phyloP scores from a whole-genome alignment of 2,888 invertebrate species.

The Diaprepes abbreviatus region DNA sequence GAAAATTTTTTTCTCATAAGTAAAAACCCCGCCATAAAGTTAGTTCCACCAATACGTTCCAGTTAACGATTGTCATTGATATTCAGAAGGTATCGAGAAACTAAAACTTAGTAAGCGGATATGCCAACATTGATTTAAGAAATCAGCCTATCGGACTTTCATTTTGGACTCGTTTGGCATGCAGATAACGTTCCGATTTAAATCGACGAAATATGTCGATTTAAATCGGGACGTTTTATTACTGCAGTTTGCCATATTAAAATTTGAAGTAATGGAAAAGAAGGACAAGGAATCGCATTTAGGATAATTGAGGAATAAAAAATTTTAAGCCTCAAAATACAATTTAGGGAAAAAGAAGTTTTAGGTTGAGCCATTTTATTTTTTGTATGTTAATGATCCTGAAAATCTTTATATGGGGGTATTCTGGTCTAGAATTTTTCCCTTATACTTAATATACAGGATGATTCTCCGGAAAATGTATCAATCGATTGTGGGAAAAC shows the following conservation, averaged over 20 bases:
- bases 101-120: slow-evolving; percentile 30
- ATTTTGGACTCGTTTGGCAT: neutral
- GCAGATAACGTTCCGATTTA: neutral
- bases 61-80: slow-evolving; percentile 18
- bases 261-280: no score
- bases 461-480: no score
- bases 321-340: no score
- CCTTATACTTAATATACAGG: no score
- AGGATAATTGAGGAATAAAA: no score
- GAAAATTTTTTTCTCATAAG: neutral
- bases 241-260: neutral
- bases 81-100: slow-evolving; percentile 15
- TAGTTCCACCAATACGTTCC: neutral
- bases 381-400: no score
- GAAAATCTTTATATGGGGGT: no score
- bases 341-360: no score
- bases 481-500: no score
- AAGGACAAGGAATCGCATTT: no score
- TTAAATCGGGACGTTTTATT: neutral
- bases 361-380: no score
- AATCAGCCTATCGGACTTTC: slow-evolving; percentile 13
- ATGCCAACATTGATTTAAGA: slow-evolving; percentile 23
- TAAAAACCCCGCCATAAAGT: neutral
- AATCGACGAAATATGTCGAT: neutral
- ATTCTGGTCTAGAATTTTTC: no score